These are phyloP conservation scores for Dryocosmus kuriphilus DNA, from an alignment of 2,888 invertebrate genomes.

Conservation along the genomic window DNA sequence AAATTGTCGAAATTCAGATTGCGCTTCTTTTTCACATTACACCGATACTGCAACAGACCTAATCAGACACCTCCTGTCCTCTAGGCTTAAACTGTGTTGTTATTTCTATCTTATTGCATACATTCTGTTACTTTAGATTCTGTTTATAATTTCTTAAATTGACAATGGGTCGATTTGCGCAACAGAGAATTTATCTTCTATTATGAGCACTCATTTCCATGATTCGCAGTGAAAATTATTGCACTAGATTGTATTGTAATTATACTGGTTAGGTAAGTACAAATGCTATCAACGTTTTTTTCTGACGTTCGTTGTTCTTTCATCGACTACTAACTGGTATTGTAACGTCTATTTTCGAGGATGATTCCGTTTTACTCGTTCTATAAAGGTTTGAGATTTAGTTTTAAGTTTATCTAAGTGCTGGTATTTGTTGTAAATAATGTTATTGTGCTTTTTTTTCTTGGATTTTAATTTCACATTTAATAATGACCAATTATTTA, in stretches of 20 bases:
- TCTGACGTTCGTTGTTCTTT: not conserved
- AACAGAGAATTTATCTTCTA: constrained; percentile 26
- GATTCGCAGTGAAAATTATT: constrained; percentile 27
- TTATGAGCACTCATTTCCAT: constrained; percentile 31
- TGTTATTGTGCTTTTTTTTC: too few relatives aligned
- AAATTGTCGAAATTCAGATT: constrained; percentile 11
- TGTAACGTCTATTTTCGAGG: too few relatives aligned
- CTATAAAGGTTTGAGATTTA: too few relatives aligned
- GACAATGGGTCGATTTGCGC: constrained; percentile 17
- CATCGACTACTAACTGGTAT: not conserved
- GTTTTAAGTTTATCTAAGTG: too few relatives aligned
- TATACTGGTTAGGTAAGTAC: constrained; percentile 28
- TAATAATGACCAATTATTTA: too few relatives aligned
- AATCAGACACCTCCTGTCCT: constrained; percentile 73
- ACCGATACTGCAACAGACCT: constrained; percentile 71
- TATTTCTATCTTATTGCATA: constrained; percentile 34
- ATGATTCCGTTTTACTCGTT: too few relatives aligned
- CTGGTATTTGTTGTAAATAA: too few relatives aligned
- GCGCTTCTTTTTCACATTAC: constrained; percentile 48
- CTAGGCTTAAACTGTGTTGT: constrained; percentile 43
- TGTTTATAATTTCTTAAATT: constrained; percentile 22
- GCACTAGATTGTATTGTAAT: constrained; percentile 8
- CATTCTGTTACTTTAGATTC: constrained; percentile 31
- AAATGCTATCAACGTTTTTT: constrained; percentile 26
- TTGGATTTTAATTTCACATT: too few relatives aligned